Conservation (phyloP, 2,888 invertebrate genomes). For the Malthinus flaveolus region DNA sequence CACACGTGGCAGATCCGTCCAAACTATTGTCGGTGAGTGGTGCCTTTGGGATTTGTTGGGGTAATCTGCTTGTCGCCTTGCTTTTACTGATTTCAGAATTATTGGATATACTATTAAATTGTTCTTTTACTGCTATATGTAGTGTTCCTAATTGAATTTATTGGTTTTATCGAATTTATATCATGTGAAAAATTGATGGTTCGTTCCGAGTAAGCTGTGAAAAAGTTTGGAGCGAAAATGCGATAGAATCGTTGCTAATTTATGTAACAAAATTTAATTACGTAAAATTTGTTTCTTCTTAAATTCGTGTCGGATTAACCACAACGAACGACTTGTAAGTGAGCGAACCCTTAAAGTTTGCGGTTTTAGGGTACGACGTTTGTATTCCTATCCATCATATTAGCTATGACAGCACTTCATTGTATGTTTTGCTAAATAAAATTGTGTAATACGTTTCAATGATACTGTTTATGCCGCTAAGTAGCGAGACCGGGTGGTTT, state of each 20-base stretch:
- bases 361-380: conserved; percentile 25
- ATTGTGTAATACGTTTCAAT: conserved; percentile 44
- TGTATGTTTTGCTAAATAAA: conserved; percentile 43
- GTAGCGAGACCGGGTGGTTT: conserved; percentile 37
- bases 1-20: conserved; percentile 49
- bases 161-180: too few species aligned
- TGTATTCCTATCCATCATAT: conserved; percentile 46
- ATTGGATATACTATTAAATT: conserved; percentile 39
- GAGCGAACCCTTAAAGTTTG: conserved; percentile 12
- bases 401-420: conserved; percentile 47
- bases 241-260: too few species aligned
- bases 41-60: conserved; percentile 45
- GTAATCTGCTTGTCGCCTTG: conserved; percentile 48
- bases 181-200: too few species aligned
- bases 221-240: too few species aligned
- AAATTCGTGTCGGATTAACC: background rate
- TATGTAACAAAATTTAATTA: too few species aligned
- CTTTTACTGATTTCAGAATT: conserved; percentile 45
- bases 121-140: background rate
- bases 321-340: conserved; percentile 1
- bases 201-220: background rate
- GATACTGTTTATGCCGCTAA: conserved; percentile 40
- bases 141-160: conserved; percentile 9
- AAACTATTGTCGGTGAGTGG: conserved; percentile 42
- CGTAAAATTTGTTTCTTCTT: background rate